Evolutionary conservation across 2,888 invertebrate species (phyloP), one percentile per base, ranked within the genome.

Genomic region (Leucoma salicis): DNA sequence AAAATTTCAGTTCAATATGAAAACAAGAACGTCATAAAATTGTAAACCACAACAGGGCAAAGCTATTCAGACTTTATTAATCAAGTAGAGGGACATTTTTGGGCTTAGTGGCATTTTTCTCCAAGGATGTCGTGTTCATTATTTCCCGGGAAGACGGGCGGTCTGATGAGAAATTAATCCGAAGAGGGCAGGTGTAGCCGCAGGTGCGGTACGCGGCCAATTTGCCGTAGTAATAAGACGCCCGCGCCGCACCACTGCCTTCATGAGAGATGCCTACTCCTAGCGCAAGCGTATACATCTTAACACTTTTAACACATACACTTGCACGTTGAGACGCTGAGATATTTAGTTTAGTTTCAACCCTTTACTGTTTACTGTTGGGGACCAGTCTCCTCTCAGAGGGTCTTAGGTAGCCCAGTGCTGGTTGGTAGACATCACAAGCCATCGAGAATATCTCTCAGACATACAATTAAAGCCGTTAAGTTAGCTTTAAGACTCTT

Each of bases 111-210:
- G 78, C 69, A 81, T 88, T 88, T 88, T 89, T 85, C 83, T 81
- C 60, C 59, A 68, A 75, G 78, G 74, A 77, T 74, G 73, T 74
- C 72, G 63, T 78, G 72, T 78, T 82, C 87, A 86, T 89, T 89
- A 84, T 82, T 75, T 78, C 70, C 67, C 60, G 63, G 63, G 72
- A 70, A 77, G 69, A 77, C 74, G 70, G 67, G 66, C 67, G 69
- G 66, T 74, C 78, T 87, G 86, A 88, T 87, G 85, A 87, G 87
- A 85, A 84, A 88, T 87, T 88, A 88, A 88, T 87, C 88, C 84
- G 65, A 65, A 70, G 63, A 57, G 66, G 69, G 77, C 80, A 82
- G 82, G 82, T 80, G 82, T 49, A 52, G 65, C 53, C 71, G 73
- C 85, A 83, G 84, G 81, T 83, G 86, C 63, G 56, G 54, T 53